Evolutionary conservation across 2,888 invertebrate genomes (phyloP).

Genomic region (Caradrina clavipalpis): DNA sequence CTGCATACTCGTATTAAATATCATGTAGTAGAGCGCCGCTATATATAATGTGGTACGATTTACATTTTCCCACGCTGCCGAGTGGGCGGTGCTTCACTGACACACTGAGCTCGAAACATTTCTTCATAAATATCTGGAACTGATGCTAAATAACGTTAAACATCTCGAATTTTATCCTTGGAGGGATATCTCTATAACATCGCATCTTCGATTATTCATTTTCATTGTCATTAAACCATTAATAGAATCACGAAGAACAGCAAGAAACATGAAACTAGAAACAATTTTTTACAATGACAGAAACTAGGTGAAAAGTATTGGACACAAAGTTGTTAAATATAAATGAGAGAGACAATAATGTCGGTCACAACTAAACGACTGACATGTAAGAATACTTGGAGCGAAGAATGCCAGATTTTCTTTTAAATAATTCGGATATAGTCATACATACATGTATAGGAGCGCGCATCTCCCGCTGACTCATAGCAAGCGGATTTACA

Average conservation of each 20-base stretch:
- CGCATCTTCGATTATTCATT: not conserved
- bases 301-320: constrained; percentile 15
- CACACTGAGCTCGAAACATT: constrained; percentile 64
- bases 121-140: constrained; percentile 48
- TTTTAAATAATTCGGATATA: not conserved
- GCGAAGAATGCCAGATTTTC: not conserved
- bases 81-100: constrained; percentile 65
- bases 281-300: not conserved
- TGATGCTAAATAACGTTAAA: constrained; percentile 19
- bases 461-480: not conserved
- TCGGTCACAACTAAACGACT: constrained; percentile 8
- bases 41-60: constrained; percentile 52
- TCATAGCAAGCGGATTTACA: not conserved
- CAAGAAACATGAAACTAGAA: not conserved
- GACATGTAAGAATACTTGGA: not conserved
- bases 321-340: constrained; percentile 30
- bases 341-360: not conserved
- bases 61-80: constrained; percentile 61
- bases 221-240: no score
- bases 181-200: not conserved
- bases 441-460: not conserved
- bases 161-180: constrained; percentile 10
- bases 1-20: constrained; percentile 49
- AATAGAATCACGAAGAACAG: not conserved
- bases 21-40: constrained; percentile 40